Conservation (phyloP, 2,888 invertebrate species). For the Bembecia ichneumoniformis region DNA sequence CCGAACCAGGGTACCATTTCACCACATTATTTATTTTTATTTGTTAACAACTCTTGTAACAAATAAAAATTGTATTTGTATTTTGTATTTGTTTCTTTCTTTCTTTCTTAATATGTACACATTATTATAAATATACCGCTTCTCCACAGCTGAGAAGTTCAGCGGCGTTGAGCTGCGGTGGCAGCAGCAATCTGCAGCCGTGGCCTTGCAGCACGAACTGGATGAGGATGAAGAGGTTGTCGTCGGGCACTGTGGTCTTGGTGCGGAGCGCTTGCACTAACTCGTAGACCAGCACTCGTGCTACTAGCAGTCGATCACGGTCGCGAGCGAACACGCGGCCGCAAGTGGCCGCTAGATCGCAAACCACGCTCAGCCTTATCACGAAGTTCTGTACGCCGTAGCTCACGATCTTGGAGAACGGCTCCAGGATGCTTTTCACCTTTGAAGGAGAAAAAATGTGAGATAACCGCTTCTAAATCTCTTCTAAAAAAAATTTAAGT, state of each 20-base stretch:
- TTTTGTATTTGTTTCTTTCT: too few relatives aligned
- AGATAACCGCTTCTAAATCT: too few relatives aligned
- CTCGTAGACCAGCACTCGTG: constrained; percentile 93
- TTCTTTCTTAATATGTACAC: too few relatives aligned
- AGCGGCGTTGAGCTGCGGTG: constrained; percentile 59
- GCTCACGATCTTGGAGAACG: constrained; percentile 94
- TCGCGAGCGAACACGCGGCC: constrained; percentile 92
- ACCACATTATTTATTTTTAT: too few relatives aligned
- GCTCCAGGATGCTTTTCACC: constrained; percentile 86
- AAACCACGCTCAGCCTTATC: constrained; percentile 82
- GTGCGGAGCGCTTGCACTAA: constrained; percentile 96
- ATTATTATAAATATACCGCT: too few relatives aligned
- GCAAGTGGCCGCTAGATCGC: constrained; percentile 92
- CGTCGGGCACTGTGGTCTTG: constrained; percentile 94
- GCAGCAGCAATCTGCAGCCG: constrained; percentile 77
- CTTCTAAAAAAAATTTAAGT: too few relatives aligned
- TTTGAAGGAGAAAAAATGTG: neutral
- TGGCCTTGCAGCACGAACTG: constrained; percentile 86
- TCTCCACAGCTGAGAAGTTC: constrained; percentile 23
- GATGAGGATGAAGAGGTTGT: constrained; percentile 92
- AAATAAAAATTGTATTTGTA: too few relatives aligned
- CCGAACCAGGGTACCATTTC: too few relatives aligned
- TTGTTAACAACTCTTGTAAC: too few relatives aligned
- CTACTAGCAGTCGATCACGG: constrained; percentile 92
- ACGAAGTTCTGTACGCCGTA: constrained; percentile 92